These are phyloP conservation scores for Dastarcus helophoroides DNA, from an alignment of 2,888 invertebrate genomes.

Conservation along the genomic window DNA sequence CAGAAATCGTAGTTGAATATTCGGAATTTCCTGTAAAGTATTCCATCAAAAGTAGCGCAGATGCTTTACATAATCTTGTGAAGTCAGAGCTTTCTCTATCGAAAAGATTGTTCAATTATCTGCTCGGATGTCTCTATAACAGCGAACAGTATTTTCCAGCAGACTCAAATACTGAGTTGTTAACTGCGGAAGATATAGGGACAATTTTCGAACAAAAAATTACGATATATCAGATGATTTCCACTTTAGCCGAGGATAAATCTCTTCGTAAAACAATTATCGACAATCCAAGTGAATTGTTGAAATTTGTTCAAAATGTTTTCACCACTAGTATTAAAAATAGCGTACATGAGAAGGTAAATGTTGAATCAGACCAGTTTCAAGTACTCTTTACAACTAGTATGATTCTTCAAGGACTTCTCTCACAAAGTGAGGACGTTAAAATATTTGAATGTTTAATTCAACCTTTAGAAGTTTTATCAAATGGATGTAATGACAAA, in stretches of 20 bases:
- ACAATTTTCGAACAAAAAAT: conserved; percentile 34
- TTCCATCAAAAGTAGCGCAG: conserved; percentile 25
- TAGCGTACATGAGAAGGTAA: conserved; percentile 18
- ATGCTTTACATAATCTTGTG: conserved; percentile 30
- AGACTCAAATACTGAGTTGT: too few relatives aligned
- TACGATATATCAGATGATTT: conserved; percentile 40
- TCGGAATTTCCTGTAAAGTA: conserved; percentile 15
- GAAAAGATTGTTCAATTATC: conserved; percentile 33
- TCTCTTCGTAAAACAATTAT: conserved; percentile 38
- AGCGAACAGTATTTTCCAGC: neutral
- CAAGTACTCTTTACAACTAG: conserved; percentile 23
- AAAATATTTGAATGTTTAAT: neutral
- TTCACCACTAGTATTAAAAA: conserved; percentile 24
- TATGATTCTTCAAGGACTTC: conserved; percentile 8
- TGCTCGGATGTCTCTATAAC: conserved; percentile 30
- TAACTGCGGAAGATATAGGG: conserved; percentile 33
- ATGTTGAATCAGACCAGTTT: conserved; percentile 24
- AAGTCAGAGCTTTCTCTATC: conserved; percentile 23
- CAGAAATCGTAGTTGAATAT: conserved; percentile 17
- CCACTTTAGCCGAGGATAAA: conserved; percentile 40
- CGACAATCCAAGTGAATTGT: conserved; percentile 36
- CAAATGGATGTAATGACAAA: conserved; percentile 24
- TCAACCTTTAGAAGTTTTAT: conserved; percentile 1
- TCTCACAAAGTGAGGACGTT: neutral
- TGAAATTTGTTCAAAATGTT: conserved; percentile 41